phyloP scores from a whole-genome alignment of 2,797 vertebrate species.

The Mus spretus region DNA sequence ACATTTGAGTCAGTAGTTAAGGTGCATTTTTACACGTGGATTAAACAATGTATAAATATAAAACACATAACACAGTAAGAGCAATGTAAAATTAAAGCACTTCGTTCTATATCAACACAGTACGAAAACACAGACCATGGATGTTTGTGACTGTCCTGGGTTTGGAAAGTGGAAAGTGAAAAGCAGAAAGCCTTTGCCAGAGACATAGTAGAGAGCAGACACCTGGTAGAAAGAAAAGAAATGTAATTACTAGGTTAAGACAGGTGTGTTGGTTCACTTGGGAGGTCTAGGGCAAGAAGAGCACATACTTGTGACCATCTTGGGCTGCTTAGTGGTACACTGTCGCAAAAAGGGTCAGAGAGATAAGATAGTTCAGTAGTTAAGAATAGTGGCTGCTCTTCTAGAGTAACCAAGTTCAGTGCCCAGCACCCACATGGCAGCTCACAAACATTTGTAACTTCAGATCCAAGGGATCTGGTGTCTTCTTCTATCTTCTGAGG shows the following conservation, averaged over 20 bases:
- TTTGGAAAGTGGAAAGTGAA: not conserved
- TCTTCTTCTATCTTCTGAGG: not conserved
- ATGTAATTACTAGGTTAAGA: not conserved
- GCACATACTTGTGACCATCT: too few species aligned
- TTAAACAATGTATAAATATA: conserved; percentile 10
- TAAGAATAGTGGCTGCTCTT: not conserved
- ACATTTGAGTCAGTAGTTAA: conserved; percentile 1
- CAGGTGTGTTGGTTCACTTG: not conserved
- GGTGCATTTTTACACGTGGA: not conserved
- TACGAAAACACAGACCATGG: not conserved
- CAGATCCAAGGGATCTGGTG: not conserved
- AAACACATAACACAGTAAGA: not conserved
- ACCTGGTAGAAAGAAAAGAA: conserved; percentile 53
- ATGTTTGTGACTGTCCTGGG: not conserved
- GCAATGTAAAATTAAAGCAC: not conserved
- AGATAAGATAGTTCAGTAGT: not conserved
- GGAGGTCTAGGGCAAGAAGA: not conserved
- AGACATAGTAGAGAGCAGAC: not conserved
- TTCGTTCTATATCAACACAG: not conserved
- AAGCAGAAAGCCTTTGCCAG: not conserved
- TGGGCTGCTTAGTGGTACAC: not conserved
- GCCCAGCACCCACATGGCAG: not conserved
- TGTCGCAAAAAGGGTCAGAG: not conserved
- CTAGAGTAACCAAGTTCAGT: not conserved
- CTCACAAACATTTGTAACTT: not conserved